Evolutionary conservation across 2,113 vertebrate genomes (phyloP).

Genomic region (Danionella cerebrum): DNA sequence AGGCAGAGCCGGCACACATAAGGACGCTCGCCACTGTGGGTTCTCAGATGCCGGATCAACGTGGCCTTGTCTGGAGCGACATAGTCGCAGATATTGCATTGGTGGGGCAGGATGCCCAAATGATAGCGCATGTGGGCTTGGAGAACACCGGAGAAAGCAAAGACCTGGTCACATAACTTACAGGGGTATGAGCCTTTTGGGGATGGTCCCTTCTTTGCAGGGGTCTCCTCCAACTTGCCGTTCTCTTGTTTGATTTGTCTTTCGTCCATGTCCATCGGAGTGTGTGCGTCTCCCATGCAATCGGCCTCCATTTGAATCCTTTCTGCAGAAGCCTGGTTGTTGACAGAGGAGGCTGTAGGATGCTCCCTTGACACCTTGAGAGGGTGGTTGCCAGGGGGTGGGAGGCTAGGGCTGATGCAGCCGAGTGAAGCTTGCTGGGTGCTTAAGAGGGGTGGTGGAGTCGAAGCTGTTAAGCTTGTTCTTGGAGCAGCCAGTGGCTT

Average conservation of each 20-base stretch:
- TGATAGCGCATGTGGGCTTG: constrained; percentile 91
- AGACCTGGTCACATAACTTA: constrained; percentile 90
- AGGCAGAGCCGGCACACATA: constrained; percentile 94
- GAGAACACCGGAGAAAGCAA: constrained; percentile 80
- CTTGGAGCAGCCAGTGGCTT: constrained; percentile 85
- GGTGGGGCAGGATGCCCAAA: constrained; percentile 85
- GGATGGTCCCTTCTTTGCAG: constrained; percentile 63
- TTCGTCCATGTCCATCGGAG: constrained; percentile 34
- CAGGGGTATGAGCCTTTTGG: constrained; percentile 81
- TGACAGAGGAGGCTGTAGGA: constrained; percentile 49
- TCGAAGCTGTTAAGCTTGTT: constrained; percentile 78
- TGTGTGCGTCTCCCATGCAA: constrained; percentile 38
- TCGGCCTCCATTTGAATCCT: constrained; percentile 40
- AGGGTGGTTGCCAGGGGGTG: constrained; percentile 70
- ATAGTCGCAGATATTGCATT: constrained; percentile 96
- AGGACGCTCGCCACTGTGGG: constrained; percentile 91
- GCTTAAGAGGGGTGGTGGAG: constrained; percentile 81
- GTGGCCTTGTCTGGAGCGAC: constrained; percentile 93
- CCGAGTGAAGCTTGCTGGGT: constrained; percentile 89
- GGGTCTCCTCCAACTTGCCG: constrained; percentile 22
- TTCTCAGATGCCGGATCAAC: constrained; percentile 88
- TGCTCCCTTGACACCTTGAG: constrained; percentile 70
- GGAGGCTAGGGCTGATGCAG: constrained; percentile 85
- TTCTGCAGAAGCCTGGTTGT: constrained; percentile 23
- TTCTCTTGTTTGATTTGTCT: constrained; percentile 31